These are phyloP conservation scores for Microctenopoma stevenorrisi DNA, from an alignment of 2,797 vertebrate species.

Conservation along the genomic window DNA sequence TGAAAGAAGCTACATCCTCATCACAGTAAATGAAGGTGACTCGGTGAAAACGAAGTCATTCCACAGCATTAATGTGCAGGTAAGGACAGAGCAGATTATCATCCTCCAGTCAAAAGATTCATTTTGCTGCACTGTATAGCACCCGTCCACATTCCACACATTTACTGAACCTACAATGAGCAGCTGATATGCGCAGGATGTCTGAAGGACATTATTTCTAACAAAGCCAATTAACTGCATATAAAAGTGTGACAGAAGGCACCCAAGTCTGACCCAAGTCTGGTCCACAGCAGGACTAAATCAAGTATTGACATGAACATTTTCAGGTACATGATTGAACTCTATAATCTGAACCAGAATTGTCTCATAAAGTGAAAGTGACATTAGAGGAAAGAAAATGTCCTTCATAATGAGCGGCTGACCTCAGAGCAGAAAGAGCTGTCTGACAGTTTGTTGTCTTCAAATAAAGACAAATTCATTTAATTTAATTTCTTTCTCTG, in stretches of 20 bases:
- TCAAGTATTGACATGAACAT: conserved; percentile 19
- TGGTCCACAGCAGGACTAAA: conserved; percentile 7
- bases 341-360: not conserved
- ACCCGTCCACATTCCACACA: not conserved
- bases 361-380: not conserved
- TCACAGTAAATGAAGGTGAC: conserved; percentile 13
- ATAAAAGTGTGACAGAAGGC: too few species aligned
- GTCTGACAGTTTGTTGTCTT: not conserved
- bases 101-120: conserved; percentile 1
- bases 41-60: conserved; percentile 7
- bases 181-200: not conserved
- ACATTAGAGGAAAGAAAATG: not conserved
- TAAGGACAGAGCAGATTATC: not conserved
- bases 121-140: not conserved
- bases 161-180: not conserved
- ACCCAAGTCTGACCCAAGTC: too few species aligned
- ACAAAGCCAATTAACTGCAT: not conserved
- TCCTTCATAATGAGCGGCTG: not conserved
- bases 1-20: conserved; percentile 3
- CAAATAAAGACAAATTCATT: conserved; percentile 14
- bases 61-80: not conserved
- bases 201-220: not conserved
- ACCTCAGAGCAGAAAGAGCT: conserved; percentile 8
- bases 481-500: not conserved
- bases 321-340: conserved; percentile 19